Evolutionary conservation across 2,888 invertebrate species (phyloP).

Genomic region (Sialis lutaria): DNA sequence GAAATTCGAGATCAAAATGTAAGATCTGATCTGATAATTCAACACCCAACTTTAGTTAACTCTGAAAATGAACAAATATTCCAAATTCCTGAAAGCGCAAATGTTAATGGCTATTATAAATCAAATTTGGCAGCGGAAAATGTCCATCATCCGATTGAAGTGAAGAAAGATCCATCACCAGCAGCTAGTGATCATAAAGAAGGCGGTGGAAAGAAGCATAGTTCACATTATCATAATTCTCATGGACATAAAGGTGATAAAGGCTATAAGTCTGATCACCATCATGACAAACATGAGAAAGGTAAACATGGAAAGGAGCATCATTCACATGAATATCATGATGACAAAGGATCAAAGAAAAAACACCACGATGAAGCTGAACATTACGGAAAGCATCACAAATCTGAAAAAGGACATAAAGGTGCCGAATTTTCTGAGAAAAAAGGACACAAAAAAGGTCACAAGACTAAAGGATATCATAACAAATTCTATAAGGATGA

Average conservation of each 20-base stretch:
- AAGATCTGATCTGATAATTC: no score
- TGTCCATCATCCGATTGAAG: no score
- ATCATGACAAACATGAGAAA: conserved; percentile 38
- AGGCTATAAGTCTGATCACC: conserved; percentile 33
- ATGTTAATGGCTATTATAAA: no score
- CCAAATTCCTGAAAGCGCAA: no score
- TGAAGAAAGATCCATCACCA: no score
- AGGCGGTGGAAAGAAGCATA: conserved; percentile 36
- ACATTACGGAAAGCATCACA: conserved; percentile 46
- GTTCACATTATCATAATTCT: conserved; percentile 31
- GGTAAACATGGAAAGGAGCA: conserved; percentile 39
- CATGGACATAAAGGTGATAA: conserved; percentile 32
- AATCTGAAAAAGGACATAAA: conserved; percentile 47
- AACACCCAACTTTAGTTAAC: no score
- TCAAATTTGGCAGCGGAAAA: no score
- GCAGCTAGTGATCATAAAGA: no score
- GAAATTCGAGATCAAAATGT: no score
- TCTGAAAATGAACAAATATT: no score
- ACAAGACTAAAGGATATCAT: conserved; percentile 62
- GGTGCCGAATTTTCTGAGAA: conserved; percentile 55
- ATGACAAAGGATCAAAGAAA: conserved; percentile 41
- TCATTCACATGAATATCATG: conserved; percentile 39
- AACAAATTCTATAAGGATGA: conserved; percentile 66
- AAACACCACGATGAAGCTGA: conserved; percentile 44
- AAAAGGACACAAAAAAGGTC: conserved; percentile 59